Base-by-base conservation (phyloP, 1,140 invertebrate genomes). In the Patella vulgata region DNA sequence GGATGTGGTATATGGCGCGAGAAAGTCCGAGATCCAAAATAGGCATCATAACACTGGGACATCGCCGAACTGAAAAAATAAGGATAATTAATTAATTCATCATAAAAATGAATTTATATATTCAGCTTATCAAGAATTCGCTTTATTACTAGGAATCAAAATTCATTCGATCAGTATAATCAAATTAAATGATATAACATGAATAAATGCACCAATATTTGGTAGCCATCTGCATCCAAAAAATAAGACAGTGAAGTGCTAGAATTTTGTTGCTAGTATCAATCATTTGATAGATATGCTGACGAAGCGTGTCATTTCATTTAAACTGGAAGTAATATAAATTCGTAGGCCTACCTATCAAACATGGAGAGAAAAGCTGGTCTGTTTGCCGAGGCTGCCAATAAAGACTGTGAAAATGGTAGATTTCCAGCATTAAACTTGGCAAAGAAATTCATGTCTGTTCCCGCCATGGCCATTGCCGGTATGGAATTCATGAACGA, bases 261-360 rank as follows among this genome's bases (percentile, higher is more conserved):
- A n/a, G n/a, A n/a, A n/a, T n/a, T n/a, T n/a, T n/a, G n/a, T n/a
- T n/a, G n/a, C n/a, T n/a, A n/a, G n/a, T n/a, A n/a, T n/a, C n/a
- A n/a, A n/a, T n/a, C n/a, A n/a, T n/a, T n/a, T n/a, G n/a, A n/a
- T n/a, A n/a, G n/a, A n/a, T n/a, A n/a, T n/a, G n/a, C n/a, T n/a
- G n/a, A n/a, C n/a, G n/a, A n/a, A n/a, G n/a, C n/a, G n/a, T n/a
- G n/a, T n/a, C n/a, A n/a, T n/a, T n/a, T n/a, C n/a, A n/a, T n/a
- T n/a, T n/a, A n/a, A n/a, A n/a, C n/a, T n/a, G n/a, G n/a, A n/a
- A n/a, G n/a, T n/a, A n/a, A n/a, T n/a, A n/a, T n/a, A n/a, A n/a
- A n/a, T n/a, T n/a, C n/a, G n/a, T n/a, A n/a, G n/a, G n/a, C 71
- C 66, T 62, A 81, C 79, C 76, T 73, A 40, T 81, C 79, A 30